Evolutionary conservation across 2,888 invertebrate species (phyloP).

Genomic region (Germaria angustata): DNA sequence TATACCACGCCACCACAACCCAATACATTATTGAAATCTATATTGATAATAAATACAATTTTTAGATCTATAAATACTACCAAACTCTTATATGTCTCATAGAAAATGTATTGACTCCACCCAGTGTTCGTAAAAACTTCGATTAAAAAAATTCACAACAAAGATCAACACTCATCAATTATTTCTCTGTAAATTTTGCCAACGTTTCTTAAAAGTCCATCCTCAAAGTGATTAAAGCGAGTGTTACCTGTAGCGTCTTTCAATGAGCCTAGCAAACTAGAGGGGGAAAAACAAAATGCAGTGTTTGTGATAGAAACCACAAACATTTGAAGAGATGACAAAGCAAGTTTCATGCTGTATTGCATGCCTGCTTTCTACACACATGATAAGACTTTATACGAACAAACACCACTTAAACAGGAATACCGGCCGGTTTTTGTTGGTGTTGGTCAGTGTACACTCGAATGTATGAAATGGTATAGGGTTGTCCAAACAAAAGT

Average conservation of each 20-base stretch:
- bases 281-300: not conserved
- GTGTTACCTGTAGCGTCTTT: slow-evolving; percentile 32
- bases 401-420: slow-evolving; percentile 37
- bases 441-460: slow-evolving; percentile 66
- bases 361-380: slow-evolving; percentile 54
- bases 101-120: no score
- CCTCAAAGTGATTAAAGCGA: not conserved
- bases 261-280: not conserved
- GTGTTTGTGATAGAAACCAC: slow-evolving; percentile 74
- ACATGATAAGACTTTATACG: slow-evolving; percentile 29
- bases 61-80: no score
- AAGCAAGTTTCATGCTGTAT: slow-evolving; percentile 57
- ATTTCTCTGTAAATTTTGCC: no score
- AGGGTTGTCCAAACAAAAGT: not conserved
- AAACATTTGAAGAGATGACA: slow-evolving; percentile 62
- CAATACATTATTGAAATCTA: no score
- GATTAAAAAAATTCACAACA: not conserved
- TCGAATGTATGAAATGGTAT: not conserved
- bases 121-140: no score
- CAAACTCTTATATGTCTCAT: no score
- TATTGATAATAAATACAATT: no score
- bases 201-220: not conserved
- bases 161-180: no score
- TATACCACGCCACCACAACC: no score
- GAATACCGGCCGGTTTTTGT: slow-evolving; percentile 66